Percentiles rank a stretch among this genome's conserved stretches.
Evolutionary conservation across 2,113 vertebrate genomes (phyloP).

Genomic region (Dromaius novaehollandiae): DNA sequence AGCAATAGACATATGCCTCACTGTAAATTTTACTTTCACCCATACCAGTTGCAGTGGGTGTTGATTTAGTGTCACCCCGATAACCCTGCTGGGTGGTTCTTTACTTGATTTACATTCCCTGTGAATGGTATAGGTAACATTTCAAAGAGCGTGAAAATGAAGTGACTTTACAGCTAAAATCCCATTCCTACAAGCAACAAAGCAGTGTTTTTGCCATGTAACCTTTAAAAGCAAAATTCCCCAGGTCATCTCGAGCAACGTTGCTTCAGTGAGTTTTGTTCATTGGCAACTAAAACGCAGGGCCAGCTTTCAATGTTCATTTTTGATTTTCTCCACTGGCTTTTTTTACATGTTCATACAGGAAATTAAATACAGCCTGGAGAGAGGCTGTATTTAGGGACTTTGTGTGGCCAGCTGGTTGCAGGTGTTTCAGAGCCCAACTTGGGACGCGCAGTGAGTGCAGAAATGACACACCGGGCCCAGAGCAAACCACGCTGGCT

Average conservation of each 20-base stretch:
- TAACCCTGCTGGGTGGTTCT: slow-evolving; percentile 65
- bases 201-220: neutral
- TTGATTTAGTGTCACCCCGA: slow-evolving; percentile 66
- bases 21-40: slow-evolving; percentile 50
- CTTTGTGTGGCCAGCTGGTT: rapidly evolving
- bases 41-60: slow-evolving; percentile 41
- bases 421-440: neutral
- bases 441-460: rapidly evolving
- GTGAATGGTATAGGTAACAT: slow-evolving; percentile 47
- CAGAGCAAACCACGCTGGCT: too few species aligned
- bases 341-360: rapidly evolving
- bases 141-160: slow-evolving; percentile 50
- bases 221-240: slow-evolving; percentile 39
- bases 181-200: neutral
- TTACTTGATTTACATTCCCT: slow-evolving; percentile 59
- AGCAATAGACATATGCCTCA: slow-evolving; percentile 39
- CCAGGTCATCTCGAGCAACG: neutral
- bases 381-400: neutral
- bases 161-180: slow-evolving; percentile 56
- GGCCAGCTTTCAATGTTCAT: neutral
- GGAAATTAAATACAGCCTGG: neutral
- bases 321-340: neutral
- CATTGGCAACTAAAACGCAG: neutral
- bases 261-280: neutral
- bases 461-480: neutral